phyloP scores from a whole-genome alignment of 2,113 vertebrate species.

The Sakesphorus luctuosus region DNA sequence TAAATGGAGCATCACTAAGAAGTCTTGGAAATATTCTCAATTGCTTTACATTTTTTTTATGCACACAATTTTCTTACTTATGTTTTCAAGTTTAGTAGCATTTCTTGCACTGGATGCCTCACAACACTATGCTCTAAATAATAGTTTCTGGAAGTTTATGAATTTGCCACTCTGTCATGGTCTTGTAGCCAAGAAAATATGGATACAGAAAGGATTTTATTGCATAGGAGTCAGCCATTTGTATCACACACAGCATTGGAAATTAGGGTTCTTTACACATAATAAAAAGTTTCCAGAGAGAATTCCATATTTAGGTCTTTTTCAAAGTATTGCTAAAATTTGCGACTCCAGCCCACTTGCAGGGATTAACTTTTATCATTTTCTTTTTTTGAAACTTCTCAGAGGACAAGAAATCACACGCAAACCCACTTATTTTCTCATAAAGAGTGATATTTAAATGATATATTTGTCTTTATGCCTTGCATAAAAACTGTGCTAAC shows the following conservation, averaged over 20 bases:
- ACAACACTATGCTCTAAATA: background rate
- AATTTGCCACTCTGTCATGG: background rate
- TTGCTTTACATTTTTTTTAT: background rate
- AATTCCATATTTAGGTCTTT: background rate
- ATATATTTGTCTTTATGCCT: constrained; percentile 11
- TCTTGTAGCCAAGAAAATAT: background rate
- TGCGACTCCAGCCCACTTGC: background rate
- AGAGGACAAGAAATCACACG: background rate
- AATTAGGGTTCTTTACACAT: background rate
- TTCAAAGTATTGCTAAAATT: constrained; percentile 3
- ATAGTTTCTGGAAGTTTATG: background rate
- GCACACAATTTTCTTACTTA: background rate
- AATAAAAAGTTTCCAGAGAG: background rate
- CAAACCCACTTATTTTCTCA: constrained; percentile 20
- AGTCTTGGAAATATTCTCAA: background rate
- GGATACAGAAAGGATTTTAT: background rate
- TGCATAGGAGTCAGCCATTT: background rate
- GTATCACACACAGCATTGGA: background rate
- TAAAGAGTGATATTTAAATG: constrained; percentile 14
- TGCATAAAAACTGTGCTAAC: constrained; percentile 1
- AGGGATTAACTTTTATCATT: constrained; percentile 1
- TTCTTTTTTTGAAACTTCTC: constrained; percentile 30
- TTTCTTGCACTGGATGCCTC: background rate
- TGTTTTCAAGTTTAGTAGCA: background rate
- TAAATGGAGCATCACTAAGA: background rate